Evolutionary conservation across 2,888 invertebrate species (phyloP).

Genomic region (Eupithecia exiguata): DNA sequence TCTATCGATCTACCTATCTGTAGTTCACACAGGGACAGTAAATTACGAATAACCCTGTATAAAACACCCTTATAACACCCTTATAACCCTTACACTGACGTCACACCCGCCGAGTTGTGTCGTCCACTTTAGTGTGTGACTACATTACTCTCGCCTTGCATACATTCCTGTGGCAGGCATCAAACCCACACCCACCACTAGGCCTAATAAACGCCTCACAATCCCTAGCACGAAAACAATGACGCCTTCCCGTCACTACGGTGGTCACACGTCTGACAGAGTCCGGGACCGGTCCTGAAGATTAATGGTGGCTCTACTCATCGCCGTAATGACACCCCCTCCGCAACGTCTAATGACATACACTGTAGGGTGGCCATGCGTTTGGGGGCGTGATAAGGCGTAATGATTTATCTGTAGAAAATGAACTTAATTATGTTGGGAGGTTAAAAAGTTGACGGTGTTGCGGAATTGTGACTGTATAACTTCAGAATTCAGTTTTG

Average conservation of each 20-base stretch:
- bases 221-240: constrained; percentile 31
- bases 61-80: too few relatives aligned
- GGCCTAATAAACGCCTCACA: constrained; percentile 25
- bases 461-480: not conserved
- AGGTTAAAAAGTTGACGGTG: constrained; percentile 1
- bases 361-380: constrained; percentile 61
- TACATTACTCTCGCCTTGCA: too few relatives aligned
- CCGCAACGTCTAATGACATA: constrained; percentile 80
- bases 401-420: constrained; percentile 15
- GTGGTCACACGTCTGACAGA: constrained; percentile 83
- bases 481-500: not conserved
- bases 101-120: too few relatives aligned
- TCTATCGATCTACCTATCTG: too few relatives aligned
- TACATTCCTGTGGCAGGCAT: not conserved
- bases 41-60: too few relatives aligned
- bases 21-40: too few relatives aligned
- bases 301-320: constrained; percentile 82
- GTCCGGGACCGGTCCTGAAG: constrained; percentile 77
- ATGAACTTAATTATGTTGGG: constrained; percentile 2
- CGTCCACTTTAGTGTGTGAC: too few relatives aligned
- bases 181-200: not conserved
- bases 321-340: constrained; percentile 82
- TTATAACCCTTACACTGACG: too few relatives aligned
- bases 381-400: constrained; percentile 13
- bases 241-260: constrained; percentile 45